These are phyloP conservation scores for Prietella phreatophila DNA, from an alignment of 2,113 vertebrate genomes.

Conservation along the genomic window DNA sequence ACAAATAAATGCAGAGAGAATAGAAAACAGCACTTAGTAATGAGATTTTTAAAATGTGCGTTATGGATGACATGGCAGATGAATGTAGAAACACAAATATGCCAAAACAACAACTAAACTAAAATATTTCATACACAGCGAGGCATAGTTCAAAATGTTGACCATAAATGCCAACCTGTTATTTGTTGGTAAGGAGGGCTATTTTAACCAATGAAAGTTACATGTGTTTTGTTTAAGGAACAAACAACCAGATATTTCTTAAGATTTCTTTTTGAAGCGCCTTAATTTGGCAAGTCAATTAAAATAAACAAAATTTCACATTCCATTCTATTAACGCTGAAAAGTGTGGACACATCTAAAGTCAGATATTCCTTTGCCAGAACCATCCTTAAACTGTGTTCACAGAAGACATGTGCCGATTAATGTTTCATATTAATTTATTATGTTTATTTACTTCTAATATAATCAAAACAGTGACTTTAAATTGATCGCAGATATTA, in stretches of 20 bases:
- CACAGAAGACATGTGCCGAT: neutral
- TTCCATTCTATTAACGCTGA: neutral
- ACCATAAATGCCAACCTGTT: neutral
- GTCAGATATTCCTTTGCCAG: neutral
- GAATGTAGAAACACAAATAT: neutral
- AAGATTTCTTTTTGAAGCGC: neutral
- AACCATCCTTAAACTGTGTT: neutral
- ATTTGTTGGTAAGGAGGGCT: neutral
- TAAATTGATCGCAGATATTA: neutral
- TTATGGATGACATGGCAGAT: slow-evolving; percentile 20
- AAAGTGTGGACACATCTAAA: neutral
- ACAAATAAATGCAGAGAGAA: slow-evolving; percentile 1
- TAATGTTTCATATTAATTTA: neutral
- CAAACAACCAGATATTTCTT: neutral
- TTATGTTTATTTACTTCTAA: neutral
- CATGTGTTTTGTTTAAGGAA: neutral
- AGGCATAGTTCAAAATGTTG: neutral
- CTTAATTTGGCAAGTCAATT: neutral
- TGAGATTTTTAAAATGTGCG: neutral
- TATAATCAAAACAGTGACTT: neutral
- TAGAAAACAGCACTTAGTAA: neutral
- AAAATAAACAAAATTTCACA: neutral
- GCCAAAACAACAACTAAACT: neutral
- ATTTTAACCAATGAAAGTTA: neutral
- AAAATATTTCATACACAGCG: neutral